Conservation (phyloP, 2,888 invertebrate species). For the Drosophila putrida region DNA sequence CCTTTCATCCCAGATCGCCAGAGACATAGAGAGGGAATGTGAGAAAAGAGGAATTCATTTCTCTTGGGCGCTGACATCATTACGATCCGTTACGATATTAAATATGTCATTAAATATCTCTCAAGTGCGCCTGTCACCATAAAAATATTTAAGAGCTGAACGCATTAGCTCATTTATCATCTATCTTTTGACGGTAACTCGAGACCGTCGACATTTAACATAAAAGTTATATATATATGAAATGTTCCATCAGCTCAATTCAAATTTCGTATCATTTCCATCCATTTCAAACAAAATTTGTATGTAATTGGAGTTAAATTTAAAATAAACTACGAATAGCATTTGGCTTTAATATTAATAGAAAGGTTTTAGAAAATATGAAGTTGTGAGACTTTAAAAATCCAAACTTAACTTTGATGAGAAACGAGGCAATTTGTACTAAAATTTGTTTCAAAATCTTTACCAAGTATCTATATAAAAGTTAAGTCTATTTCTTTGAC, state of each 20-base stretch:
- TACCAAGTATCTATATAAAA: not conserved
- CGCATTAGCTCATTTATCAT: slow-evolving; percentile 29
- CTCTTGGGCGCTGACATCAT: slow-evolving; percentile 60
- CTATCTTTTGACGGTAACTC: slow-evolving; percentile 27
- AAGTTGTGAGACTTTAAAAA: not conserved
- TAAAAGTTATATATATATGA: slow-evolving; percentile 6
- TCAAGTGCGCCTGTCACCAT: slow-evolving; percentile 19
- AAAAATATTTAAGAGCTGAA: slow-evolving; percentile 35
- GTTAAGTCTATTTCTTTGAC: not conserved
- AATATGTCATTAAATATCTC: slow-evolving; percentile 69
- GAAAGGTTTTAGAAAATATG: too few species aligned
- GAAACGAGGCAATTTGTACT: too few species aligned
- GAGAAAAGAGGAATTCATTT: slow-evolving; percentile 13
- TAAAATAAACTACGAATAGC: not conserved
- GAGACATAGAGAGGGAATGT: not conserved
- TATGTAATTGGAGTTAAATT: not conserved
- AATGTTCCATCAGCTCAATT: not conserved
- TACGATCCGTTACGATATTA: slow-evolving; percentile 55
- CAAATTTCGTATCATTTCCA: not conserved
- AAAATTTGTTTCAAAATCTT: not conserved
- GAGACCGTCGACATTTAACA: slow-evolving; percentile 20
- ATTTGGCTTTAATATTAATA: too few species aligned
- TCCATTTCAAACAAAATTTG: not conserved
- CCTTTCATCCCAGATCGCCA: slow-evolving; percentile 36
- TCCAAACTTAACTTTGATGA: not conserved